These are phyloP conservation scores for Penaeus vannamei DNA, from an alignment of 1,140 invertebrate genomes.

Conservation along the genomic window DNA sequence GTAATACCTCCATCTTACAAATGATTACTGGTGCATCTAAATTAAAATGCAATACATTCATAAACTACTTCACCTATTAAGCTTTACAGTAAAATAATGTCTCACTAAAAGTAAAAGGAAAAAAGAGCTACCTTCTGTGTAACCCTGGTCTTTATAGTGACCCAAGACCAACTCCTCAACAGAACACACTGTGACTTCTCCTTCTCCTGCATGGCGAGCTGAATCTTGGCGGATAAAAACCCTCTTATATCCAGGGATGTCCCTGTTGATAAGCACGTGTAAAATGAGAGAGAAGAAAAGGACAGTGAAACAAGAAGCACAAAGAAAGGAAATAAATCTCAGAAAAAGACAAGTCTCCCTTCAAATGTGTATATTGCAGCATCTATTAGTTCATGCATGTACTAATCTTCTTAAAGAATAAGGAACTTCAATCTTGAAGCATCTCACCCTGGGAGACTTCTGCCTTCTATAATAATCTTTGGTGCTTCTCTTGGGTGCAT, in stretches of 20 bases:
- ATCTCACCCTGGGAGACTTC: constrained; percentile 56
- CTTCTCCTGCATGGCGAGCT: constrained; percentile 66
- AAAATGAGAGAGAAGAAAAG: neutral
- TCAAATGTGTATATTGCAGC: neutral
- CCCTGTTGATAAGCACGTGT: constrained; percentile 30
- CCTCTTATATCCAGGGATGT: constrained; percentile 69
- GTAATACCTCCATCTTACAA: neutral
- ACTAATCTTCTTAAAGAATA: no score
- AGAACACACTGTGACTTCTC: constrained; percentile 69
- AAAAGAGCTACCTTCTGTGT: constrained; percentile 69
- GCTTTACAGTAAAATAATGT: no score
- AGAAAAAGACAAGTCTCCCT: neutral
- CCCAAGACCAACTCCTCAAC: constrained; percentile 75
- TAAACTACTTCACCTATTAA: neutral
- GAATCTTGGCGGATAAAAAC: constrained; percentile 68
- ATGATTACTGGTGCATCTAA: neutral
- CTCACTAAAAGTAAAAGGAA: neutral
- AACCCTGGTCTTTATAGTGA: constrained; percentile 74
- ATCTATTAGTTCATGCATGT: neutral
- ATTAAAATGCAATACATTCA: neutral
- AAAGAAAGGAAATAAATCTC: neutral
- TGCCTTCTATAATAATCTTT: constrained; percentile 69
- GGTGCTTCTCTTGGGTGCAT: constrained; percentile 69
- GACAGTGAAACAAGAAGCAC: neutral
- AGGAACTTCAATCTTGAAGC: neutral